Base-by-base conservation (phyloP, 2,113 vertebrate genomes). In the Triplophysa tibetana region DNA sequence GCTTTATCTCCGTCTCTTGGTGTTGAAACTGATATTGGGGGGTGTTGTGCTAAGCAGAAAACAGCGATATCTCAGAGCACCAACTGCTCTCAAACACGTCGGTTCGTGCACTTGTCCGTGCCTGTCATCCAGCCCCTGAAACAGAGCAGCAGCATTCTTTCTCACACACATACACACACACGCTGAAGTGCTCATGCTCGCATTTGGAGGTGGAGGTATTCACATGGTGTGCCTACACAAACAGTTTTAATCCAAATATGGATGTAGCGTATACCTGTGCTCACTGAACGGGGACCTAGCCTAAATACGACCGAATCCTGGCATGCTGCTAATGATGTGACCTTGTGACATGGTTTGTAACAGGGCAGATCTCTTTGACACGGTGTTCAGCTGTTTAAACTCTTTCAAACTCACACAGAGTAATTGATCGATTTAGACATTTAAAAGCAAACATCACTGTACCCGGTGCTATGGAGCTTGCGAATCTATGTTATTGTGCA, bases 61-160 rank as follows among this genome's bases (percentile, higher is more conserved):
- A 64, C 60, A 2, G 50, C 65, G 33, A 70, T 79, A 80, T 80
- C 75, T 75, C 66, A 17, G 29, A 19, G 60, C 61, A 56, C 77
- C 83, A 85, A 77, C 81, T 80, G 64, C 75, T 80, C 77, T 73
- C 52, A 82, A 80, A 84, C 81, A 83, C 83, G 50, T 69, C 33
- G 79, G 82, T 80, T 74, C 80, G 84, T 86, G 60, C 90, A 91
- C 90, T 89, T 91, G 91, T 90, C 85, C 77, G 75, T 89, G 91
- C 90, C 88, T 89, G 90, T 90, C 88, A 89, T 78, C 84, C 82
- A 54, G 63, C 75, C 29, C 72, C 66, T 61, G 75, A 84, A 82
- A 83, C 82, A 83, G 85, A 87, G 82, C 83, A 88, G 85, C 88
- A 81, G 84, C 91, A 90, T 89, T 89, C 89, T 89, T 89, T 72